Evolutionary conservation across 2,888 invertebrate species (phyloP), one percentile per base, ranked within the genome.

Genomic region (Drosophila differens): DNA sequence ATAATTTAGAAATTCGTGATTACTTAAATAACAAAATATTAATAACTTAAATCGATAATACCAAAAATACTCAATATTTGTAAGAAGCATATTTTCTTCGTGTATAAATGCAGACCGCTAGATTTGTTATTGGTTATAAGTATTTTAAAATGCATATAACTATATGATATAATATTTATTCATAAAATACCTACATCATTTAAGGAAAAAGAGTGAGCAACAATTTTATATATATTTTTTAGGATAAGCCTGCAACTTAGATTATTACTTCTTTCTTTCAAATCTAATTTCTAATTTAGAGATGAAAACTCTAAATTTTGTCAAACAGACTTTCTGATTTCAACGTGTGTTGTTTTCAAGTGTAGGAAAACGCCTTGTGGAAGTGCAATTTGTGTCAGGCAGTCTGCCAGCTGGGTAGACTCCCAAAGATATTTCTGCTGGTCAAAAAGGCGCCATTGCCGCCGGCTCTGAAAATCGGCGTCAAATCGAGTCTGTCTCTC

Each of bases 361-460:
- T 30, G 52, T 52, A 30, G 52, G 30, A 30, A 52, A 52, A 30
- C 30, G 52, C 30, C 52, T 52, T n/a, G 47, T 52, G 19, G n/a
- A 52, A 68, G 28, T 66, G 66, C 68, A 68, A 68, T 67, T 76
- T 63, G 58, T 41, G 54, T 37, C 37, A 28, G 39, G 39, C 69
- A 53, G 52, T 19, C 28, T 63, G 74, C 64, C 73, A 71, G 74
- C 64, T 75, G 47, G 37, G 58, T 51, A 58, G 51, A 57, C 30
- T 69, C 28, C 53, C 19, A 70, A 58, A 28, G 53, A 75, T 32
- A 68, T 49, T 35, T 58, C 28, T 25, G 39, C 19, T 70, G 63
- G 70, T 51, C 85, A 82, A 88, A 88, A 85, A 82, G 85, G 89
- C 85, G 85, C 90, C 90, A 90, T 83, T 74, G 67, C 83, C 74